A percentile compares a stretch with the other conserved stretches of the same genome.
Conservation (phyloP, 2,888 invertebrate species). For the Ctenicera cuprea region DNA sequence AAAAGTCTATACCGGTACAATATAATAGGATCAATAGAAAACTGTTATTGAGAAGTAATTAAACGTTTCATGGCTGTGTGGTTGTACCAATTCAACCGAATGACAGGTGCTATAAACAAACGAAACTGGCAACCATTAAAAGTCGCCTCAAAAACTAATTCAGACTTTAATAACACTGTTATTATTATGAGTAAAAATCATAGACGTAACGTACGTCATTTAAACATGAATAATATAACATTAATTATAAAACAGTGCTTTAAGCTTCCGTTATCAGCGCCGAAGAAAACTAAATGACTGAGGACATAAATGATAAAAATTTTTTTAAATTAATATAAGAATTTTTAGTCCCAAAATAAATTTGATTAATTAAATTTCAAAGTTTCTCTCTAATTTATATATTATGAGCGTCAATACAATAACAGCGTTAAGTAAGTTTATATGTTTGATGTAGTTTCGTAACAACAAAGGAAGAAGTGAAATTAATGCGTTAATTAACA, state of each 20-base stretch:
- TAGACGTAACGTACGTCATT: too few species aligned
- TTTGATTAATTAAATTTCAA: background rate
- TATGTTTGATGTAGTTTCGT: too few species aligned
- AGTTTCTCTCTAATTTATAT: too few species aligned
- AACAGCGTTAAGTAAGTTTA: too few species aligned
- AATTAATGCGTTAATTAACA: conserved; percentile 35
- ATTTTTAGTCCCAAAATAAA: background rate
- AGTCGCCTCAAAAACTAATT: conserved; percentile 36
- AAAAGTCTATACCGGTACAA: conserved; percentile 37
- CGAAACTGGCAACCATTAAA: conserved; percentile 62
- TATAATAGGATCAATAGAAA: conserved; percentile 65
- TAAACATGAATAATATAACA: too few species aligned
- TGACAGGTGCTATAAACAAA: conserved; percentile 63
- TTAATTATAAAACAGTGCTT: too few species aligned
- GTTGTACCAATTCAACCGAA: conserved; percentile 58
- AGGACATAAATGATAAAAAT: too few species aligned
- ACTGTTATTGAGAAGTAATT: conserved; percentile 69
- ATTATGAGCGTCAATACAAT: too few species aligned
- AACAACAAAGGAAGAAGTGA: background rate
- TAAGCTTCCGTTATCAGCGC: too few species aligned
- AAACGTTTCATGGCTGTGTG: conserved; percentile 66
- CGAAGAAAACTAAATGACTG: too few species aligned
- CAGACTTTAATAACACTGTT: conserved; percentile 24
- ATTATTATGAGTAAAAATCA: too few species aligned
- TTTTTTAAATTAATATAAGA: too few species aligned